Evolutionary conservation across 2,888 invertebrate species (phyloP).

Genomic region (Agrotis exclamationis): DNA sequence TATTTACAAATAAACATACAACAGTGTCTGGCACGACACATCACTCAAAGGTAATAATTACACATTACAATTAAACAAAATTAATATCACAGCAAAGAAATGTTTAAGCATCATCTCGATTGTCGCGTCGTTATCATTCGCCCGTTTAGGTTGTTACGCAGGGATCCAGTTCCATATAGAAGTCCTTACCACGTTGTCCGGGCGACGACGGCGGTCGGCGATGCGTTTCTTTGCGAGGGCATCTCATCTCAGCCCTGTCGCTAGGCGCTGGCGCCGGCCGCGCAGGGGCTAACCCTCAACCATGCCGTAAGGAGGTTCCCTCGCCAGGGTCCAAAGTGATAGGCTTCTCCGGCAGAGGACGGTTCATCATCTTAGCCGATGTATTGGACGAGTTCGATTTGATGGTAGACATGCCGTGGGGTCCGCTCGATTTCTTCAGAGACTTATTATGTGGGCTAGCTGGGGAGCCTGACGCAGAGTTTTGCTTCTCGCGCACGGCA

Average conservation of each 20-base stretch:
- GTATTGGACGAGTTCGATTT: conserved; percentile 81
- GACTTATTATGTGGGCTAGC: conserved; percentile 69
- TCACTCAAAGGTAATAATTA: conserved; percentile 78
- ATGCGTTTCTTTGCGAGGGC: conserved; percentile 35
- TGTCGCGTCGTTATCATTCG: conserved; percentile 53
- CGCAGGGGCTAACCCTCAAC: conserved; percentile 70
- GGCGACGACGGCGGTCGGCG: conserved; percentile 47
- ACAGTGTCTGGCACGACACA: conserved; percentile 77
- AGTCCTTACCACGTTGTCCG: conserved; percentile 58
- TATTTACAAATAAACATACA: conserved; percentile 82
- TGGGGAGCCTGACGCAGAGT: conserved; percentile 65
- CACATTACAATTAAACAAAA: conserved; percentile 81
- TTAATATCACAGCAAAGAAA: conserved; percentile 89
- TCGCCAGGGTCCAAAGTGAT: conserved; percentile 80
- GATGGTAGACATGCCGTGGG: conserved; percentile 74
- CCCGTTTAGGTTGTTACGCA: conserved; percentile 65
- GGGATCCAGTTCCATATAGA: conserved; percentile 69
- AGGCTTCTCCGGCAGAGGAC: conserved; percentile 94
- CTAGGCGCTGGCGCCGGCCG: conserved; percentile 51
- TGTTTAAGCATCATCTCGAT: conserved; percentile 73
- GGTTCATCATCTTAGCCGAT: conserved; percentile 92
- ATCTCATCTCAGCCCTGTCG: conserved; percentile 25
- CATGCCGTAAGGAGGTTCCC: conserved; percentile 81
- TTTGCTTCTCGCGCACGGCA: conserved; percentile 91
- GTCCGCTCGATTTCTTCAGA: conserved; percentile 67